Evolutionary conservation across 2,888 invertebrate species (phyloP).

Genomic region (Tuta absoluta): DNA sequence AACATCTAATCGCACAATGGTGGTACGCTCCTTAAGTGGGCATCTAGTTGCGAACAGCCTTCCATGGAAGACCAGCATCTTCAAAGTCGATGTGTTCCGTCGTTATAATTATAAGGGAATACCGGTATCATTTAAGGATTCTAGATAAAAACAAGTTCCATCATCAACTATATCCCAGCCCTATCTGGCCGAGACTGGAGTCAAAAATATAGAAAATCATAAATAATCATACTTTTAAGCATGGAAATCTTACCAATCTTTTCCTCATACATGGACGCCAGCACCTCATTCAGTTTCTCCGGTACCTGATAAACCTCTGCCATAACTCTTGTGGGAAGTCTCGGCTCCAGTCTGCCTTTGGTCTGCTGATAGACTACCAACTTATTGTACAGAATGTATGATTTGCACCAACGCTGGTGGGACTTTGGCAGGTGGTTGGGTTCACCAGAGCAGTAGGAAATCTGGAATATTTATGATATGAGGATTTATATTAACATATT

Average conservation of each 20-base stretch:
- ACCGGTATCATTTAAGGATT: no score
- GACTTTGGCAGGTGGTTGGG: slow-evolving; percentile 73
- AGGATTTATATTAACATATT: not conserved
- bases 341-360: slow-evolving; percentile 80
- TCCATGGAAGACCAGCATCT: no score
- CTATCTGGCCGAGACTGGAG: no score
- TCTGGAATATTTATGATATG: slow-evolving; percentile 48
- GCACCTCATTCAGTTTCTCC: slow-evolving; percentile 71
- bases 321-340: slow-evolving; percentile 77
- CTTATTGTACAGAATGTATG: slow-evolving; percentile 82
- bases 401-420: slow-evolving; percentile 83
- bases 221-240: no score
- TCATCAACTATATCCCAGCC: no score
- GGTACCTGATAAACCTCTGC: slow-evolving; percentile 52
- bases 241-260: slow-evolving; percentile 60
- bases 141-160: no score
- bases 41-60: no score
- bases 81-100: no score
- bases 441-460: slow-evolving; percentile 78
- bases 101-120: no score
- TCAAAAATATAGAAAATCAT: no score
- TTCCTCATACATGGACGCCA: slow-evolving; percentile 72
- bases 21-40: no score
- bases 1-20: no score
- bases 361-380: slow-evolving; percentile 82